phyloP scores from a whole-genome alignment of 2,888 invertebrate genomes.

The Scrobipalpa costella region DNA sequence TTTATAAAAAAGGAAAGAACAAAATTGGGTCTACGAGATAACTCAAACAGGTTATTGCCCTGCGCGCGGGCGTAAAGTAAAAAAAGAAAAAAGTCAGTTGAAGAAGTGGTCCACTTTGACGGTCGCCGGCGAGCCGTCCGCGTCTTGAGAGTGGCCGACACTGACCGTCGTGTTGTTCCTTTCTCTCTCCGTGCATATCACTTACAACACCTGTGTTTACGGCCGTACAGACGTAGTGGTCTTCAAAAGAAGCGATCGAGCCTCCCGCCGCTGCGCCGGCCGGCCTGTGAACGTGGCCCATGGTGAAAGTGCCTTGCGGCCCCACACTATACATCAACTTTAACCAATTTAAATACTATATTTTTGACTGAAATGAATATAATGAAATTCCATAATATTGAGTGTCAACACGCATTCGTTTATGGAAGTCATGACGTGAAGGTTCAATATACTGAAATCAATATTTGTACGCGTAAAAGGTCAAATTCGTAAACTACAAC shows the following conservation, averaged over 20 bases:
- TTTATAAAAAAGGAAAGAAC: conserved; percentile 27
- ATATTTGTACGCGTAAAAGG: conserved; percentile 15
- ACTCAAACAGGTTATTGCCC: conserved; percentile 56
- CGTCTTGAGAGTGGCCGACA: conserved; percentile 43
- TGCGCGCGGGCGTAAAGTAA: conserved; percentile 40
- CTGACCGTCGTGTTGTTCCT: conserved; percentile 51
- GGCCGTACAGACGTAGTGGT: conserved; percentile 28
- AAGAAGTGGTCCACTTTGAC: conserved; percentile 65
- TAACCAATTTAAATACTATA: conserved; percentile 3
- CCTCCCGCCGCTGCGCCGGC: conserved; percentile 34
- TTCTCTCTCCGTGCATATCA: conserved; percentile 50
- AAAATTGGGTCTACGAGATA: conserved; percentile 24
- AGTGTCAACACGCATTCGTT: neutral
- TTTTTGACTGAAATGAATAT: conserved; percentile 36
- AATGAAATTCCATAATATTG: neutral
- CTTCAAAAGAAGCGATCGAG: conserved; percentile 33
- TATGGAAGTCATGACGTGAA: conserved; percentile 8
- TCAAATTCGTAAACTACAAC: conserved; percentile 15
- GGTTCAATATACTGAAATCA: conserved; percentile 7
- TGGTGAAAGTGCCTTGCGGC: conserved; percentile 72
- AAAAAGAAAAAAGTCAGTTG: conserved; percentile 55
- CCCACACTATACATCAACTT: conserved; percentile 42
- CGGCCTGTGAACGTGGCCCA: conserved; percentile 62
- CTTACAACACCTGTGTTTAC: conserved; percentile 28
- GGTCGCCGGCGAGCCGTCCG: conserved; percentile 44